A percentile compares a stretch with the other conserved stretches of the same genome.
Conservation (phyloP, 2,888 invertebrate genomes). For the Syrphus vitripennis region DNA sequence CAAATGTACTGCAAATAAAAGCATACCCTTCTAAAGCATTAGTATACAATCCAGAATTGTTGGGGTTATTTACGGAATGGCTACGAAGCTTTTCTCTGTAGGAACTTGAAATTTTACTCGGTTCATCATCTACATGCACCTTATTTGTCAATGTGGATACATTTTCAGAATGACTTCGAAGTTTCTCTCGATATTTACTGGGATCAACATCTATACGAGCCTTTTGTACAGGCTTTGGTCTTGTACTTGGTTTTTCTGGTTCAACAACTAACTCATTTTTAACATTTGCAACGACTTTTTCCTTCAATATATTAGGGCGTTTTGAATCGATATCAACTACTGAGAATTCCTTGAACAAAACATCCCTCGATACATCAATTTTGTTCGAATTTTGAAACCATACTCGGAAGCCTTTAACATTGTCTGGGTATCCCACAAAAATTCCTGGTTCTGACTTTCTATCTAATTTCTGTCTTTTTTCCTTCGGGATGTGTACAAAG, state of each 20-base stretch:
- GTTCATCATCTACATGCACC: neutral
- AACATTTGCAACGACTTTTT: neutral
- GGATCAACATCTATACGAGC: neutral
- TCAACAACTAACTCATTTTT: neutral
- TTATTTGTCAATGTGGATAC: neutral
- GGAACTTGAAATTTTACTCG: neutral
- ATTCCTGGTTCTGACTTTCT: slow-evolving; percentile 72
- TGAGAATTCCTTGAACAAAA: slow-evolving; percentile 15
- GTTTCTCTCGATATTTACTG: neutral
- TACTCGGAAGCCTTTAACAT: neutral
- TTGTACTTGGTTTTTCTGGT: neutral
- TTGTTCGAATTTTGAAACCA: slow-evolving; percentile 1
- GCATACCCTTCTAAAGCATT: no score
- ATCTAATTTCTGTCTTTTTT: slow-evolving; percentile 24
- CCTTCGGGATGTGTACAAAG: slow-evolving; percentile 72
- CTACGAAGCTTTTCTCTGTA: neutral
- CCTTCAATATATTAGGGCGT: neutral
- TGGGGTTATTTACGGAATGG: neutral
- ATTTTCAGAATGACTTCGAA: neutral
- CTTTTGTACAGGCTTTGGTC: neutral
- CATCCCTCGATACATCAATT: slow-evolving; percentile 31
- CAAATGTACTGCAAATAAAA: neutral
- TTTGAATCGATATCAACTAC: neutral
- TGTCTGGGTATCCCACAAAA: slow-evolving; percentile 75
- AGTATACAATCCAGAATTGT: neutral